Percentiles rank a stretch among this genome's conserved stretches.
Evolutionary conservation across 2,797 vertebrate genomes (phyloP).

Genomic region (Sebastiscus albofasciatus): DNA sequence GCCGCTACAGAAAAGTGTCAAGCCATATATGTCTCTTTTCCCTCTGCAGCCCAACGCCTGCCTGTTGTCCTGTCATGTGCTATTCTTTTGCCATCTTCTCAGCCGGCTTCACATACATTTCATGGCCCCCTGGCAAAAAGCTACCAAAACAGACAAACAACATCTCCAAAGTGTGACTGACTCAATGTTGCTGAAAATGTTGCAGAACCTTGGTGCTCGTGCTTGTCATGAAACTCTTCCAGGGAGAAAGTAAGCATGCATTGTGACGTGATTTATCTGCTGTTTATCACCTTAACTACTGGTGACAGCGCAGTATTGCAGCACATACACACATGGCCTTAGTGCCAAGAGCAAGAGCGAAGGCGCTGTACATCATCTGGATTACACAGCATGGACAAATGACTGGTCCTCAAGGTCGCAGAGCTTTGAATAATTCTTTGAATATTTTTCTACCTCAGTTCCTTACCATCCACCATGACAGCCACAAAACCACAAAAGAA

Average conservation of each 20-base stretch:
- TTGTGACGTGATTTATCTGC: conserved; percentile 37
- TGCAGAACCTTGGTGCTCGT: not conserved
- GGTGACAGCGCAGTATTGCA: not conserved
- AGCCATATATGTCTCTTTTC: not conserved
- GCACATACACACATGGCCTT: not conserved
- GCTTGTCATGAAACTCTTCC: not conserved
- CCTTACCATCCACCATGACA: not conserved
- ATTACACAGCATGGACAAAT: not conserved
- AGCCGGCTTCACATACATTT: not conserved
- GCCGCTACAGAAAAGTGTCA: conserved; percentile 6
- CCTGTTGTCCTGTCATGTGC: conserved; percentile 6
- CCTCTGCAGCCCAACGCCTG: not conserved
- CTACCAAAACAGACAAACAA: not conserved
- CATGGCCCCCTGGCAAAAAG: not conserved
- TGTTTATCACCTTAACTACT: conserved; percentile 23
- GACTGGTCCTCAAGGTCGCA: not conserved
- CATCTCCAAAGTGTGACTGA: conserved; percentile 20
- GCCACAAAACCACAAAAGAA: not conserved
- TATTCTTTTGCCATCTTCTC: conserved; percentile 5
- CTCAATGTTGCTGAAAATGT: not conserved
- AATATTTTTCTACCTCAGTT: not conserved
- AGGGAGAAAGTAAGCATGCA: not conserved
- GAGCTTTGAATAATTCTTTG: not conserved
- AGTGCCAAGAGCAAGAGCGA: no score
- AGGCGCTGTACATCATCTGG: not conserved